phyloP scores from a whole-genome alignment of 2,113 vertebrate genomes.

The Rhynchopsitta pachyrhyncha region DNA sequence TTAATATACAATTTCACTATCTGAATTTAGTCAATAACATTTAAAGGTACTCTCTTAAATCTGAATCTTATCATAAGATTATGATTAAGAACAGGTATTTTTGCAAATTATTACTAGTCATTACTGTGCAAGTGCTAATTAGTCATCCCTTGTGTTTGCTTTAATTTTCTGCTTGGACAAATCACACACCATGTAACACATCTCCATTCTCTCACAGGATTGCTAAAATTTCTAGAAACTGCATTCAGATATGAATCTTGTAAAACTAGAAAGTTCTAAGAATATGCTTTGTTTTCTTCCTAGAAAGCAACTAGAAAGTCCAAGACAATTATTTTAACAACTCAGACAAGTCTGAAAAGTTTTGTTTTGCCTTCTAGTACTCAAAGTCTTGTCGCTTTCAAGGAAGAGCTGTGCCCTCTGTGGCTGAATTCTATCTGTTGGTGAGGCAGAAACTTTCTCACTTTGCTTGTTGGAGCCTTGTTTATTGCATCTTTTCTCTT shows the following conservation, averaged over 20 bases:
- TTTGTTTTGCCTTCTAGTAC: not conserved
- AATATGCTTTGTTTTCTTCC: not conserved
- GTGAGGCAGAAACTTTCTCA: not conserved
- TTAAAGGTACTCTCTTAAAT: not conserved
- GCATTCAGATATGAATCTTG: not conserved
- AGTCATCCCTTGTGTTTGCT: not conserved
- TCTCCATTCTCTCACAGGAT: not conserved
- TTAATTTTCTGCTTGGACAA: not conserved
- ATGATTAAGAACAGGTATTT: not conserved
- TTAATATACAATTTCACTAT: not conserved
- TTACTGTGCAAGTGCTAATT: not conserved
- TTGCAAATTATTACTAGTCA: not conserved
- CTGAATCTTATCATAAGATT: constrained; percentile 11
- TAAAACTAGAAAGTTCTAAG: not conserved
- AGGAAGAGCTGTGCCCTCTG: not conserved
- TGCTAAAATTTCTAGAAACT: not conserved
- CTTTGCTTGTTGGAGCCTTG: not conserved
- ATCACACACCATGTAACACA: not conserved
- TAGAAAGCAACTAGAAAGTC: not conserved
- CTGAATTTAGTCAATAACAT: not conserved
- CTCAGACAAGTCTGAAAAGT: not conserved
- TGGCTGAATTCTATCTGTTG: not conserved
- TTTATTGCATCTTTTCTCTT: not conserved
- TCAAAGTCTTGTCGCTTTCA: not conserved
- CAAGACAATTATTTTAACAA: not conserved